phyloP scores from a whole-genome alignment of 2,113 vertebrate genomes.

The Chaenocephalus aceratus region DNA sequence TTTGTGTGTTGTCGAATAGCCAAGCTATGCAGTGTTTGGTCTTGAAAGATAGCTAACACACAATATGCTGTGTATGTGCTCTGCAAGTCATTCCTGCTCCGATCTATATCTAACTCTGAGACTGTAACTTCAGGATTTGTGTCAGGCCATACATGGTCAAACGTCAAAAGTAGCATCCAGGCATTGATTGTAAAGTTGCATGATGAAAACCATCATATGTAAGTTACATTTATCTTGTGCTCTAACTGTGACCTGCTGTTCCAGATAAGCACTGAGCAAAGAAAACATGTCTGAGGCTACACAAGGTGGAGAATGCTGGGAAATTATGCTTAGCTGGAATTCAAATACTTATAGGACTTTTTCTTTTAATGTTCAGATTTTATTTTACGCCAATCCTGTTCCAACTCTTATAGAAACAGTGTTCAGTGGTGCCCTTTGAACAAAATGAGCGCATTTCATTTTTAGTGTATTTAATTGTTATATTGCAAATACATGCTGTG shows the following conservation, averaged over 20 bases:
- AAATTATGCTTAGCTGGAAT: not conserved
- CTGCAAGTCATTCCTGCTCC: not conserved
- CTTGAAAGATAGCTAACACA: not conserved
- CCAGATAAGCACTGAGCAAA: slow-evolving; percentile 1
- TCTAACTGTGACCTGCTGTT: slow-evolving; percentile 26
- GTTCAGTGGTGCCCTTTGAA: not conserved
- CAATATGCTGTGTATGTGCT: not conserved
- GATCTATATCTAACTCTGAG: not conserved
- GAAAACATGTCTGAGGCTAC: not conserved
- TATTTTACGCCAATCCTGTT: not conserved
- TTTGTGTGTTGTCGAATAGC: not conserved
- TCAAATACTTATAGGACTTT: slow-evolving; percentile 10
- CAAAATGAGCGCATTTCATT: too few species aligned
- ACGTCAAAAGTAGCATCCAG: not conserved
- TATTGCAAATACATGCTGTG: not conserved
- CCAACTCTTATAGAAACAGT: slow-evolving; percentile 7
- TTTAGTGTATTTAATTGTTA: not conserved
- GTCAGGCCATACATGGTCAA: slow-evolving; percentile 46
- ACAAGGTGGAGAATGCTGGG: not conserved
- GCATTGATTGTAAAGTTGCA: not conserved
- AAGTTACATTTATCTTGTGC: not conserved
- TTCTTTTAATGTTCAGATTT: not conserved
- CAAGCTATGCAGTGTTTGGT: not conserved
- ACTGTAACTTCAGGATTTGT: not conserved
- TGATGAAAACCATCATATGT: slow-evolving; percentile 2